A percentile compares a stretch with the other conserved stretches of the same genome.
Evolutionary conservation across 2,888 invertebrate species (phyloP).

Genomic region (Rhagophthalmus giganteus): DNA sequence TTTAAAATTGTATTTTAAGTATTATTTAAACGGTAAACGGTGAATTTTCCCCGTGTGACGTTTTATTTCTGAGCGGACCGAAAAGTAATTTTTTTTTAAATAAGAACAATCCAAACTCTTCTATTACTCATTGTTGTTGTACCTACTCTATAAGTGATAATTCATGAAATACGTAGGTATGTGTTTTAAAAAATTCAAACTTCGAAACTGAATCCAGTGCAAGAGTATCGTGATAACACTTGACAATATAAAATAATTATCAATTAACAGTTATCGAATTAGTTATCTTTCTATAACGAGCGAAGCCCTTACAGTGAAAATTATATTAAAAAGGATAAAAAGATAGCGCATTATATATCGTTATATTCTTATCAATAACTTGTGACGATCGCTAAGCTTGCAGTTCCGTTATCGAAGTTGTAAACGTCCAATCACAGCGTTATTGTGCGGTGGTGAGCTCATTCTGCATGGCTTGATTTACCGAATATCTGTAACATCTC

Average conservation of each 20-base stretch:
- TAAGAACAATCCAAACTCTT: too few species aligned
- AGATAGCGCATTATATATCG: conserved; percentile 18
- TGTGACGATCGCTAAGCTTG: conserved; percentile 33
- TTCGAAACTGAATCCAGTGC: not conserved
- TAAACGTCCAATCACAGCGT: conserved; percentile 44
- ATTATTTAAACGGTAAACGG: too few species aligned
- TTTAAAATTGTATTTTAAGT: too few species aligned
- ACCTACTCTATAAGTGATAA: not conserved
- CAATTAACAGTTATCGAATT: too few species aligned
- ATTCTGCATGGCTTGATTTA: conserved; percentile 44
- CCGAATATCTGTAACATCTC: conserved; percentile 37
- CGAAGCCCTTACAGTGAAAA: conserved; percentile 3
- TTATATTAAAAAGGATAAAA: conserved; percentile 5
- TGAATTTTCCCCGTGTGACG: too few species aligned
- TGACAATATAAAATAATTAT: too few species aligned
- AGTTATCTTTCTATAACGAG: conserved; percentile 8
- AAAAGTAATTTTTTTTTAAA: too few species aligned
- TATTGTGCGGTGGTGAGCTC: conserved; percentile 38
- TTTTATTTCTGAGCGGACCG: too few species aligned
- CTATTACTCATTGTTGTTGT: not conserved
- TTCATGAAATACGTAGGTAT: too few species aligned
- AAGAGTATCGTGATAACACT: not conserved
- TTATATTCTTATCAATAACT: conserved; percentile 36
- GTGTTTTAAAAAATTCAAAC: too few species aligned
- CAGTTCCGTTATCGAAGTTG: conserved; percentile 38